Evolutionary conservation across 2,797 vertebrate species (phyloP), one percentile per base, ranked within the genome.

Genomic region (Urosaurus nigricauda): DNA sequence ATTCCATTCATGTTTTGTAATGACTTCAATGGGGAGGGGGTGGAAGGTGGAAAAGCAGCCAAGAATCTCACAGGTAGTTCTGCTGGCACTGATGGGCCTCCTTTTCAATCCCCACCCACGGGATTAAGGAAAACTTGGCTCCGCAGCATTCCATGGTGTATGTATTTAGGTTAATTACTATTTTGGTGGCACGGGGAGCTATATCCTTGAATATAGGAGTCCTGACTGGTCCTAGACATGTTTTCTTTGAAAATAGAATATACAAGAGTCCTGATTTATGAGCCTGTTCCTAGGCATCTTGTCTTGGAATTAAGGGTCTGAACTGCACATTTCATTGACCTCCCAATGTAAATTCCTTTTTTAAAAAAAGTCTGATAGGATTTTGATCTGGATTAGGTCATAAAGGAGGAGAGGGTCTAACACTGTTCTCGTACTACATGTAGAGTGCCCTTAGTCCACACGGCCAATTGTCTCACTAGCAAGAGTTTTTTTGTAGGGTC

Each of bases 151-250:
- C 83, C 43, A 37, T n/a, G 14, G 19, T 60, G 21, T 51, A 11
- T 51, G 1, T 53, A 35, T 81, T 88, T 88, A 78, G n/a, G 11
- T 68, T 80, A 84, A 90, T 85, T 86, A 63, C 81, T 89, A 79
- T 89, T 94, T 92, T 79, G 35, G 11, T 79, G n/a, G 0, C 47
- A 16, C 58, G 78, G 86, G 51, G 32, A 75, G 86, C 16, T 51
- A 35, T 63, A 56, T 65, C 24, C 63, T 65, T 65, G 29, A 68
- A 68, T 68, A 68, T 32, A 68, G 65, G 29, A 68, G 29, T 32
- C 65, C 65, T 13, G 65, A 68, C 65, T 68, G 29, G 65, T 68
- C 65, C 65, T 32, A 68, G 65, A 13, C 65, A 68, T 12, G 29
- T 32, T 68, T 68, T 32, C 65, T 29, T 32, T 68, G 65, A 68